Evolutionary conservation across 2,888 invertebrate species (phyloP).

Genomic region (Caenorhabditis sinica): DNA sequence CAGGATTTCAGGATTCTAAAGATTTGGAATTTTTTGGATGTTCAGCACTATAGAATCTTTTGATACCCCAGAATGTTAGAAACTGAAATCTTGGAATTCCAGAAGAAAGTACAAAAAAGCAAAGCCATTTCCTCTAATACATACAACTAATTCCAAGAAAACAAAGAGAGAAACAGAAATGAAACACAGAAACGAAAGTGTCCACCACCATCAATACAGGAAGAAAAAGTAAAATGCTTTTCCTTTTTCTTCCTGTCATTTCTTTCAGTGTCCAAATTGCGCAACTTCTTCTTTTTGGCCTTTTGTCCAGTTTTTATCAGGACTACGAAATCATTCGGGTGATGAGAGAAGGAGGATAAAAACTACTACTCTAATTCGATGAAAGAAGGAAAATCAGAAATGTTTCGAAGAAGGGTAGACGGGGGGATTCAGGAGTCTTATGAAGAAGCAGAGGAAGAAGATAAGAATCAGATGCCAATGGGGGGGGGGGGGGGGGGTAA

Average conservation of each 20-base stretch:
- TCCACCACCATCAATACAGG: not conserved
- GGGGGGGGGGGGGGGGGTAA: not conserved
- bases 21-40: no score
- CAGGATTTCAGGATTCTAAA: not conserved
- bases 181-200: not conserved
- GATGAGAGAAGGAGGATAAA: not conserved
- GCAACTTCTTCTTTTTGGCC: slow-evolving; percentile 4
- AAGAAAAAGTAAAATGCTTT: slow-evolving; percentile 7
- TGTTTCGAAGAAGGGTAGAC: not conserved
- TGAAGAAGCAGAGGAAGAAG: not conserved
- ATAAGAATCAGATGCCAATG: slow-evolving; percentile 5
- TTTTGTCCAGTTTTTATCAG: slow-evolving; percentile 36
- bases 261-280: slow-evolving; percentile 9
- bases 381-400: not conserved
- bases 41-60: no score
- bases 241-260: not conserved
- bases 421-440: not conserved
- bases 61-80: not conserved
- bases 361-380: slow-evolving; percentile 24
- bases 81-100: not conserved
- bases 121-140: not conserved
- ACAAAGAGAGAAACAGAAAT: slow-evolving; percentile 1
- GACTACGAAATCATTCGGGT: slow-evolving; percentile 1
- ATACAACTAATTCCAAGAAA: not conserved
- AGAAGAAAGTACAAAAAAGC: not conserved